Conservation (phyloP, 2,888 invertebrate genomes). For the Odontothrips loti region DNA sequence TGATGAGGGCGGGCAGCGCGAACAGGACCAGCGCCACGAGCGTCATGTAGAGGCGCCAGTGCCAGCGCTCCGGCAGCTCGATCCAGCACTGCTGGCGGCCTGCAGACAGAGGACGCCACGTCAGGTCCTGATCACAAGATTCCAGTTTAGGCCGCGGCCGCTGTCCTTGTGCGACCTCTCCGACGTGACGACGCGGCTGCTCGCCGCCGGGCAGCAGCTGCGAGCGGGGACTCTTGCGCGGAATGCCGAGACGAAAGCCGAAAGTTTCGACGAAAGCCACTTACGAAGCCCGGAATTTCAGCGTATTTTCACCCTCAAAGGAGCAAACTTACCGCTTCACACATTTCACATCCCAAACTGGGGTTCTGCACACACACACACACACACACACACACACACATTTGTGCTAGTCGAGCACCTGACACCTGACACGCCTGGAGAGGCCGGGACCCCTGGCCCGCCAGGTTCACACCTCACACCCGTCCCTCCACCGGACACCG, state of each 20-base stretch:
- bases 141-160: not conserved
- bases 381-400: no score
- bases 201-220: no score
- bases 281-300: not conserved
- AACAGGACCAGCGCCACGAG: constrained; percentile 50
- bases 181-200: no score
- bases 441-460: not conserved
- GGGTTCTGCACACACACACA: no score
- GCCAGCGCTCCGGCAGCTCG: constrained; percentile 45
- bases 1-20: constrained; percentile 52
- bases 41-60: constrained; percentile 53
- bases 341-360: not conserved
- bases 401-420: no score
- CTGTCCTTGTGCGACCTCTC: no score
- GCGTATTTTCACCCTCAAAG: not conserved
- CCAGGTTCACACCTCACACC: not conserved
- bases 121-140: not conserved
- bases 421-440: no score
- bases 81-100: constrained; percentile 49
- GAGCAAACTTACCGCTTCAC: not conserved
- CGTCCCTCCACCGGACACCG: not conserved
- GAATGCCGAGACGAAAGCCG: no score
- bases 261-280: no score
- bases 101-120: not conserved
- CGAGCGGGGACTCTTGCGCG: no score